Evolutionary conservation across 2,797 vertebrate genomes (phyloP).

Genomic region (Valencia hispanica): DNA sequence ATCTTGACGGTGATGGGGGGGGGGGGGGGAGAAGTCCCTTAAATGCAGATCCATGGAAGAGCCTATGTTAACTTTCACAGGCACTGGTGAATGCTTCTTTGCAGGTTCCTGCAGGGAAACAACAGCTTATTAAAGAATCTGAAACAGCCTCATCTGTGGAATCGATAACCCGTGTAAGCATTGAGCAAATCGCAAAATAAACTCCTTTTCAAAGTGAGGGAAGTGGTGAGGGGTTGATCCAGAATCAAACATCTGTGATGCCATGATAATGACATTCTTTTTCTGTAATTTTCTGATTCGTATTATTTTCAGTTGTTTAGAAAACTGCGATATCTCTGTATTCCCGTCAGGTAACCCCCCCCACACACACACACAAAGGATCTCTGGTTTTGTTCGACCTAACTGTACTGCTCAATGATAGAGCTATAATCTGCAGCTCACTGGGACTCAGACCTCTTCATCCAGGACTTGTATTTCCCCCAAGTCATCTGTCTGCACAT

Average conservation of each 20-base stretch:
- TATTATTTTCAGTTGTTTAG: background rate
- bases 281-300: background rate
- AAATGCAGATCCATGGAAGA: background rate
- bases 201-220: background rate
- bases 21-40: background rate
- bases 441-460: slow-evolving; percentile 34
- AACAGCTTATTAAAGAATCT: background rate
- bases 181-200: background rate
- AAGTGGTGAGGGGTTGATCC: background rate
- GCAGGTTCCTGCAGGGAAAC: slow-evolving; percentile 4
- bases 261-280: background rate
- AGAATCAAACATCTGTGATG: background rate
- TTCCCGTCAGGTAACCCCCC: slow-evolving; percentile 14
- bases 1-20: background rate
- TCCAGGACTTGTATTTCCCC: slow-evolving; percentile 27
- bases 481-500: slow-evolving; percentile 52
- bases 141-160: background rate
- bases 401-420: slow-evolving; percentile 34
- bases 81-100: background rate
- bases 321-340: background rate
- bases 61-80: background rate
- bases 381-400: slow-evolving; percentile 31
- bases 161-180: background rate
- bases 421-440: slow-evolving; percentile 46
- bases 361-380: background rate